Conservation (phyloP, 2,888 invertebrate genomes). For the Aphodius sticticus region DNA sequence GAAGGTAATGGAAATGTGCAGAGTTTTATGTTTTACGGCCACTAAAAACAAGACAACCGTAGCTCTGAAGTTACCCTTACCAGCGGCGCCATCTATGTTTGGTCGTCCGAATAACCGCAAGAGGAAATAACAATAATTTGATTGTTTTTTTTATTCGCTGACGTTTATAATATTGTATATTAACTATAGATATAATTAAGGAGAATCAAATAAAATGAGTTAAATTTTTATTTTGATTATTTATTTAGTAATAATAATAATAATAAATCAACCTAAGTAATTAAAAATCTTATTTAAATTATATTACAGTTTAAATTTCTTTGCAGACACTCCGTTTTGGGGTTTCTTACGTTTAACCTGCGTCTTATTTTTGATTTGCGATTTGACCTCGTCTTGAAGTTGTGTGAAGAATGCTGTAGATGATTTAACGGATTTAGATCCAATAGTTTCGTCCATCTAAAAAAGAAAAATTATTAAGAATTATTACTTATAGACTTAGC, state of each 20-base stretch:
- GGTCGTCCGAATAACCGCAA: neutral
- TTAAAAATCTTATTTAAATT: conserved; percentile 6
- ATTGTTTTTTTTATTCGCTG: conserved; percentile 23
- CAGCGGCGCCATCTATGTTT: conserved; percentile 40
- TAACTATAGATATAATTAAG: no score
- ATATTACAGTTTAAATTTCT: conserved; percentile 70
- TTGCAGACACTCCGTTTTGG: conserved; percentile 61
- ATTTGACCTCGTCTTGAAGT: conserved; percentile 78
- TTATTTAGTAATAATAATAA: conserved; percentile 4
- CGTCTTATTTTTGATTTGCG: conserved; percentile 63
- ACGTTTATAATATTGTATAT: conserved; percentile 8
- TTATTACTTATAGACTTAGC: neutral
- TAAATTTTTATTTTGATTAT: neutral
- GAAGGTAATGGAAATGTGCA: conserved; percentile 52
- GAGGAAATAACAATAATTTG: conserved; percentile 25
- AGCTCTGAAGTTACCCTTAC: conserved; percentile 52
- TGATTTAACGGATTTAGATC: conserved; percentile 68
- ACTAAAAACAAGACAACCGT: conserved; percentile 44
- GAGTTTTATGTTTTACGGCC: conserved; percentile 51
- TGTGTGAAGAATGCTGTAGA: conserved; percentile 88
- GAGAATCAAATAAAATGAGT: neutral
- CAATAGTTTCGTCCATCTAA: conserved; percentile 60
- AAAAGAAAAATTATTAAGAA: conserved; percentile 39
- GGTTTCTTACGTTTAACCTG: conserved; percentile 49
- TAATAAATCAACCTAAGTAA: neutral